Conservation (phyloP, 2,797 vertebrate genomes). For the Brachymystax lenok region DNA sequence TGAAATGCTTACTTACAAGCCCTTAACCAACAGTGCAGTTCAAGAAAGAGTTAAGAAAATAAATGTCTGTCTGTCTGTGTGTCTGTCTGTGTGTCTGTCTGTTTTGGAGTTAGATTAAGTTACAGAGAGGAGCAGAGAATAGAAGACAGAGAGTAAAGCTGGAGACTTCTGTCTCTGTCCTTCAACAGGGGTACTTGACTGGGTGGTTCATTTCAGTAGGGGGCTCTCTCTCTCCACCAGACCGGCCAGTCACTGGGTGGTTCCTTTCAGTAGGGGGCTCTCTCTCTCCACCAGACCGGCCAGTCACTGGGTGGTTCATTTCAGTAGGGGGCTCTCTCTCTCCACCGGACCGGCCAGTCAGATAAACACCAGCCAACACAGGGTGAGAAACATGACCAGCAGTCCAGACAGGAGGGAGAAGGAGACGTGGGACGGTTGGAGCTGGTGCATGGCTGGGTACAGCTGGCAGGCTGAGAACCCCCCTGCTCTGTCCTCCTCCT, state of each 20-base stretch:
- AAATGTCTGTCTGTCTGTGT: too few species aligned
- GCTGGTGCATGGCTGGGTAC: constrained; percentile 75
- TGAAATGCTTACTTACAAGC: too few species aligned
- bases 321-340: neutral
- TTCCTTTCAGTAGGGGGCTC: too few species aligned
- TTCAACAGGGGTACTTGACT: neutral
- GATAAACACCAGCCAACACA: constrained; percentile 89
- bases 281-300: neutral
- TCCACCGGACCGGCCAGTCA: constrained; percentile 56
- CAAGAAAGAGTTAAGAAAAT: too few species aligned
- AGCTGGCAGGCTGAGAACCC: constrained; percentile 74
- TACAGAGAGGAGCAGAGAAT: too few species aligned
- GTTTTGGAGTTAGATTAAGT: too few species aligned
- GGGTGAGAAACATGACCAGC: constrained; percentile 81
- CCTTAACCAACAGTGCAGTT: too few species aligned
- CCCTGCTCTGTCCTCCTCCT: constrained; percentile 72
- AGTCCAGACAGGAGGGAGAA: constrained; percentile 84
- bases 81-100: too few species aligned
- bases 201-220: neutral
- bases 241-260: constrained; percentile 53
- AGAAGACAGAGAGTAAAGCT: neutral
- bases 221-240: neutral
- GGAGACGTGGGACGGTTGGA: constrained; percentile 77
- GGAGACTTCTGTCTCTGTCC: neutral
- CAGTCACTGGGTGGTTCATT: constrained; percentile 53